These are phyloP conservation scores for Chalcis sispes DNA, from an alignment of 2,888 invertebrate species.

Conservation along the genomic window DNA sequence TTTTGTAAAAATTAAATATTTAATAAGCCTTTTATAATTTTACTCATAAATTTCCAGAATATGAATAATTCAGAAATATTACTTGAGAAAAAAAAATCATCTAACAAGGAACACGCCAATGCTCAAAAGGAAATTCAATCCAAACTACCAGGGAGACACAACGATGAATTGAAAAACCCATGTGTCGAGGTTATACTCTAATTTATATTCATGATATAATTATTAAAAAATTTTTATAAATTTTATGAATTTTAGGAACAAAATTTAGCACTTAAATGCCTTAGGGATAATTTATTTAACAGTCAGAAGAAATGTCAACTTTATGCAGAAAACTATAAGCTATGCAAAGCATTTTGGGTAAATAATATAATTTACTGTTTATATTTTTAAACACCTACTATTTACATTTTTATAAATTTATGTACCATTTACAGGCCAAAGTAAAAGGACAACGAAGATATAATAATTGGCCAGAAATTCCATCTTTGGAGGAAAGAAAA, in stretches of 20 bases:
- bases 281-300: conserved; percentile 17
- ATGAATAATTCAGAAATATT: no score
- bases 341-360: conserved; percentile 51
- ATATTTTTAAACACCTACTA: conserved; percentile 5
- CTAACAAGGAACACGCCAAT: no score
- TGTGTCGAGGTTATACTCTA: conserved; percentile 40
- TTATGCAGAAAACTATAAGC: conserved; percentile 50
- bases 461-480: conserved; percentile 82
- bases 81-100: no score
- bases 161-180: conserved; percentile 28
- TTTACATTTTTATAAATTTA: conserved; percentile 16
- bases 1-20: no score
- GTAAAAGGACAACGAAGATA: conserved; percentile 80
- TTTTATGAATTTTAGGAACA: conserved; percentile 50
- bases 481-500: conserved; percentile 83
- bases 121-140: neutral
- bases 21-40: no score
- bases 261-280: conserved; percentile 19
- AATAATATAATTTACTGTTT: neutral
- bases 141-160: conserved; percentile 1
- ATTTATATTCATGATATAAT: neutral
- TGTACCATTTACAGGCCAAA: conserved; percentile 79
- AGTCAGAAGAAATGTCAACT: neutral
- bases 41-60: no score
- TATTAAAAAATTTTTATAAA: neutral